These are phyloP conservation scores for Andinoacara biseriatus DNA, from an alignment of 2,113 vertebrate species.

Conservation along the genomic window DNA sequence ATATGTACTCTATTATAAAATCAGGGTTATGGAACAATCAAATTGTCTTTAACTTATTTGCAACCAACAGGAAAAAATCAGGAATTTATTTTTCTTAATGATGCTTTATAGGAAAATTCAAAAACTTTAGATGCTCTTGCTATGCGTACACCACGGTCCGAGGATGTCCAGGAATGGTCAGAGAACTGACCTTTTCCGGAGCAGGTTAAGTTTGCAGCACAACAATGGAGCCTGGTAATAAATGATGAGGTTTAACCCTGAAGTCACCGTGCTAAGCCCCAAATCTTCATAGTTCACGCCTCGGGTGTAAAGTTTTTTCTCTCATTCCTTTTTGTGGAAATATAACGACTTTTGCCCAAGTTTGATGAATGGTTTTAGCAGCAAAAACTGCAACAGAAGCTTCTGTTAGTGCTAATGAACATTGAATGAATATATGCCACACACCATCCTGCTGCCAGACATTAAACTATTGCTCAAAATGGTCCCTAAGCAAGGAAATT, in stretches of 20 bases:
- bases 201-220: not conserved
- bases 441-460: not conserved
- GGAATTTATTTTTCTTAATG: no score
- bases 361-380: not conserved
- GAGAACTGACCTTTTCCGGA: not conserved
- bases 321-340: not conserved
- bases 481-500: not conserved
- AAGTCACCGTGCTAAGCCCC: not conserved
- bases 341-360: not conserved
- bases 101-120: no score
- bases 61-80: no score
- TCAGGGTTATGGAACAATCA: no score
- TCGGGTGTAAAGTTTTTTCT: not conserved
- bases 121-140: no score
- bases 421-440: not conserved
- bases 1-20: no score
- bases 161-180: not conserved
- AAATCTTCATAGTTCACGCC: not conserved
- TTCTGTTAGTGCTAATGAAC: not conserved
- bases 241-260: not conserved
- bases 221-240: not conserved
- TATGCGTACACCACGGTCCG: not conserved
- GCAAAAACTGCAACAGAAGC: not conserved
- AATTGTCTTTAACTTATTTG: no score
- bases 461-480: not conserved